Evolutionary conservation across 2,888 invertebrate genomes (phyloP).

Genomic region (Blera fallax): DNA sequence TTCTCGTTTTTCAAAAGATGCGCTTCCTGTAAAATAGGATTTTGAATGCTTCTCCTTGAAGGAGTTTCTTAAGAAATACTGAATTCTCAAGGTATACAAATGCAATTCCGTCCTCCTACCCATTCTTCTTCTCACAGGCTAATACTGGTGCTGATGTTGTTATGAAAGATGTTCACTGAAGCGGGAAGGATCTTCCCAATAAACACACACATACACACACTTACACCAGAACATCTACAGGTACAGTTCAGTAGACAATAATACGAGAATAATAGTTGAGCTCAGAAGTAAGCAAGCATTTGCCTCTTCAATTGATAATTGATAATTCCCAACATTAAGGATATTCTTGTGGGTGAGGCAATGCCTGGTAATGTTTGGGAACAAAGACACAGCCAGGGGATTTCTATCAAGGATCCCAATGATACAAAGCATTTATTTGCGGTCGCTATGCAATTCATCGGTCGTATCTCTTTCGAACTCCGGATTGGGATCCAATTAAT

Average conservation of each 20-base stretch:
- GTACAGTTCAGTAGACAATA: background rate
- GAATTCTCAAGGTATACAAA: conserved; percentile 31
- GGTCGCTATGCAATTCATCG: conserved; percentile 53
- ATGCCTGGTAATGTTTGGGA: background rate
- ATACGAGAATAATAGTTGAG: conserved; percentile 24
- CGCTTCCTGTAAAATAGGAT: conserved; percentile 29
- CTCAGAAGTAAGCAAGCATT: conserved; percentile 49
- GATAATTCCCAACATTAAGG: conserved; percentile 65
- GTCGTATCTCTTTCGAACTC: background rate
- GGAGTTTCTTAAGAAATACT: conserved; percentile 44
- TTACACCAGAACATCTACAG: too few species aligned
- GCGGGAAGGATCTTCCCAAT: conserved; percentile 30
- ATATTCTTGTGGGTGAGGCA: conserved; percentile 57
- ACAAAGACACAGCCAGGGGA: conserved; percentile 44
- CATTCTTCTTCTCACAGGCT: conserved; percentile 24
- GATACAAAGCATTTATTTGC: conserved; percentile 26
- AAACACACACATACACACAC: background rate
- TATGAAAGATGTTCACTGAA: conserved; percentile 7
- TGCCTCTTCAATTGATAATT: conserved; percentile 63
- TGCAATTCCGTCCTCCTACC: conserved; percentile 13
- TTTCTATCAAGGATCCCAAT: conserved; percentile 34
- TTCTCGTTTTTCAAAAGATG: conserved; percentile 35
- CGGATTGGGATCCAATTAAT: conserved; percentile 61
- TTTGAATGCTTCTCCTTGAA: background rate
- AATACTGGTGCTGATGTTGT: conserved; percentile 51